These are phyloP conservation scores for Drosophila antonietae DNA, from an alignment of 2,888 invertebrate species.

Conservation along the genomic window DNA sequence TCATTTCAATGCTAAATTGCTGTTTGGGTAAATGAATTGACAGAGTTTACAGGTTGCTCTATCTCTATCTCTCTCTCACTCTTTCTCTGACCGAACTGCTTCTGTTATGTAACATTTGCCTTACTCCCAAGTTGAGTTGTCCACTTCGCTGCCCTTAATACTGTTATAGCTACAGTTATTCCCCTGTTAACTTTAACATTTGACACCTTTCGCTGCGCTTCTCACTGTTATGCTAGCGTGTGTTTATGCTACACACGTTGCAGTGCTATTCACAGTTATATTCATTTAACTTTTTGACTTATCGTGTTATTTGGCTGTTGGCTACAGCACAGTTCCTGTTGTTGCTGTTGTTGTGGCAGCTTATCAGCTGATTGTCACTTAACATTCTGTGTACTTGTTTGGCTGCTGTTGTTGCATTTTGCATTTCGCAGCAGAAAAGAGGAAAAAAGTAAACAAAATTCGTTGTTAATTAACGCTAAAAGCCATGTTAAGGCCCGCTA, in stretches of 20 bases:
- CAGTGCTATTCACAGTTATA: slow-evolving; percentile 30
- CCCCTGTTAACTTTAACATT: slow-evolving; percentile 4
- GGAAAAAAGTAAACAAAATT: slow-evolving; percentile 57
- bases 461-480: slow-evolving; percentile 82
- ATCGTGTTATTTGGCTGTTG: slow-evolving; percentile 41
- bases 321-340: slow-evolving; percentile 25
- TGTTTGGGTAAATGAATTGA: no score
- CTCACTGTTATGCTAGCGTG: slow-evolving; percentile 6
- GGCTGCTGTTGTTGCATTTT: slow-evolving; percentile 47
- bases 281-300: slow-evolving; percentile 45
- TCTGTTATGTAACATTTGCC: neutral
- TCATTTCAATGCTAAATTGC: neutral
- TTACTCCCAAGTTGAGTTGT: neutral
- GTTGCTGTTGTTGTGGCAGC: slow-evolving; percentile 45
- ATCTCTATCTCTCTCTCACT: no score
- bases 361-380: slow-evolving; percentile 68
- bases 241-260: neutral
- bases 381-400: slow-evolving; percentile 60
- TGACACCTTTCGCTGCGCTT: neutral
- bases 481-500: slow-evolving; percentile 79
- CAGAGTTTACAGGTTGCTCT: no score
- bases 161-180: neutral
- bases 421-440: slow-evolving; percentile 59
- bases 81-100: no score
- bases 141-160: neutral